Conservation (phyloP, 2,113 vertebrate species). For the Microcebus tavaratra region DNA sequence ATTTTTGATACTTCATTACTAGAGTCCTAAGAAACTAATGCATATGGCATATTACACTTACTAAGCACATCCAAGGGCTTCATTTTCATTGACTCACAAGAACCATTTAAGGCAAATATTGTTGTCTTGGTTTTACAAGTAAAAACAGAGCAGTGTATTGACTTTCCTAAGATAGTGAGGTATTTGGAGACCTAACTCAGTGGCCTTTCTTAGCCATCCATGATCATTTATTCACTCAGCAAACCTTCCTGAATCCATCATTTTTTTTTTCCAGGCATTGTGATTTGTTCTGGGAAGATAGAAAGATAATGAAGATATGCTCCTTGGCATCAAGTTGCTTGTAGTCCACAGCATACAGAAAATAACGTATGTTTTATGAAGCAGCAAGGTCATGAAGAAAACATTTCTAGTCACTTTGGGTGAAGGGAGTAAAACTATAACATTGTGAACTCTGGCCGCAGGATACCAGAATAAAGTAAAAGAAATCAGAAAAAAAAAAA, state of each 20-base stretch:
- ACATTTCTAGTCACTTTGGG: not conserved
- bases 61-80: not conserved
- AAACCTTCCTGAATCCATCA: not conserved
- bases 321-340: not conserved
- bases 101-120: not conserved
- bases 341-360: not conserved
- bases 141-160: not conserved
- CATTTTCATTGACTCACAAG: not conserved
- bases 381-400: not conserved
- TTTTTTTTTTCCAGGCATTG: not conserved
- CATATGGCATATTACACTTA: not conserved
- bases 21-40: not conserved
- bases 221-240: not conserved
- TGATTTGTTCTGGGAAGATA: not conserved
- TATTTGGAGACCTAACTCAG: not conserved
- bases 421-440: not conserved
- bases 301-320: not conserved
- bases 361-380: not conserved
- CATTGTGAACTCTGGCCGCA: not conserved
- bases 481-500: not conserved
- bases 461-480: not conserved
- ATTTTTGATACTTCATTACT: not conserved
- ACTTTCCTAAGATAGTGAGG: not conserved
- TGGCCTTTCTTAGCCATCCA: not conserved
- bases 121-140: not conserved